Conservation (phyloP, 1,140 invertebrate genomes). For the Delia radicum region DNA sequence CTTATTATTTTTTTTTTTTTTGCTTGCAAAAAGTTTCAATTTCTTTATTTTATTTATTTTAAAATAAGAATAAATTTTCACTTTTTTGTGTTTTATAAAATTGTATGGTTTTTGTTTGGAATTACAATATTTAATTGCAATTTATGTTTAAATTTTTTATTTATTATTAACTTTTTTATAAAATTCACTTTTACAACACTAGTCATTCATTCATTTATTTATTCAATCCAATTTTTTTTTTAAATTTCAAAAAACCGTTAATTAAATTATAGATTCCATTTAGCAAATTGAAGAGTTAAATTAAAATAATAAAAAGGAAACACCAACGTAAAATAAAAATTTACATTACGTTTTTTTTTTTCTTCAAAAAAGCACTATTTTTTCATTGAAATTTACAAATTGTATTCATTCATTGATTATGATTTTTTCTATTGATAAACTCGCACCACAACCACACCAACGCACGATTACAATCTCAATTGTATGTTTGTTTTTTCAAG, state of each 20-base stretch:
- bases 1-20: background rate
- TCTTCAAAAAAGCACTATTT: no score
- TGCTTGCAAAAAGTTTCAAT: background rate
- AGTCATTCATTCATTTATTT: no score
- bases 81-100: background rate
- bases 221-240: no score
- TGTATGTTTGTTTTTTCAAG: background rate
- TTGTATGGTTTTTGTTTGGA: no score
- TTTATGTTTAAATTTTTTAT: no score
- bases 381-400: background rate
- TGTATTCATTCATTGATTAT: constrained; percentile 3
- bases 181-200: no score
- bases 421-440: background rate
- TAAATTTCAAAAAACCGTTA: no score
- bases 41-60: background rate
- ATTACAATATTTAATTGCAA: no score
- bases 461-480: background rate
- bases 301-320: background rate
- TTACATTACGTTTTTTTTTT: background rate
- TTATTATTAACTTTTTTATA: no score
- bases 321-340: background rate
- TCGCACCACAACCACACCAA: background rate
- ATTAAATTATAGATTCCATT: no score
- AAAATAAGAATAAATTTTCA: background rate
- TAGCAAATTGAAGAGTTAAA: no score